phyloP scores from a whole-genome alignment of 92 coral and sea anemone species.

The Paramuricea clavata region DNA sequence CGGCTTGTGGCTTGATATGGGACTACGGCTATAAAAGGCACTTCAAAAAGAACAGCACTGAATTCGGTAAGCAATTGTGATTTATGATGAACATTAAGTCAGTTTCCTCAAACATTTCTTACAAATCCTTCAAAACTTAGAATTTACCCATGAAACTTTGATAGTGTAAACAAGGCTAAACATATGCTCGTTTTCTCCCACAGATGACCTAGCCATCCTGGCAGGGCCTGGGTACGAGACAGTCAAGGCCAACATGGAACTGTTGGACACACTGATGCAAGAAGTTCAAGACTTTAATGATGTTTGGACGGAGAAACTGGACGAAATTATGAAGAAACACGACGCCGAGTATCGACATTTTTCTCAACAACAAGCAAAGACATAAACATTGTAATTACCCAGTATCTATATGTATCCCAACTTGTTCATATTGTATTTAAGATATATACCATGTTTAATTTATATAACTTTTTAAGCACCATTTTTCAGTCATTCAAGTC shows the following conservation, averaged over 20 bases:
- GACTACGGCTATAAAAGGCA: conserved; percentile 96
- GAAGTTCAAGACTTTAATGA: conserved; percentile 93
- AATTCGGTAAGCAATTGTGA: conserved; percentile 74
- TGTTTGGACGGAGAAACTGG: conserved; percentile 86
- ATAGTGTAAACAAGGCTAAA: no score
- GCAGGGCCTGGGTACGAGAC: conserved; percentile 91
- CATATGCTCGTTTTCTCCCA: conserved; percentile 27
- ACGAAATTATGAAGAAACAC: conserved; percentile 78
- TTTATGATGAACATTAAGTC: no score
- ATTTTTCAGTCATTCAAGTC: no score
- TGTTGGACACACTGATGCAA: conserved; percentile 87
- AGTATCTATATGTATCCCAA: no score
- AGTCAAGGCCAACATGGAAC: conserved; percentile 87
- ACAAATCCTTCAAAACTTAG: no score
- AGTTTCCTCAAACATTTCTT: no score
- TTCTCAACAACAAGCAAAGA: conserved; percentile 59
- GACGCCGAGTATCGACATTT: conserved; percentile 82
- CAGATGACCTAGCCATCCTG: conserved; percentile 89
- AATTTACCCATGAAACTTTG: no score
- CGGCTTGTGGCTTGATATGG: conserved; percentile 93
- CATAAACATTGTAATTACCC: no score
- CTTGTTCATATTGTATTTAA: no score
- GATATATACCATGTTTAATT: no score
- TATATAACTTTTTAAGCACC: no score
- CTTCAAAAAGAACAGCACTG: conserved; percentile 81